phyloP scores from a whole-genome alignment of 2,113 vertebrate species.

The Oryctolagus cuniculus region DNA sequence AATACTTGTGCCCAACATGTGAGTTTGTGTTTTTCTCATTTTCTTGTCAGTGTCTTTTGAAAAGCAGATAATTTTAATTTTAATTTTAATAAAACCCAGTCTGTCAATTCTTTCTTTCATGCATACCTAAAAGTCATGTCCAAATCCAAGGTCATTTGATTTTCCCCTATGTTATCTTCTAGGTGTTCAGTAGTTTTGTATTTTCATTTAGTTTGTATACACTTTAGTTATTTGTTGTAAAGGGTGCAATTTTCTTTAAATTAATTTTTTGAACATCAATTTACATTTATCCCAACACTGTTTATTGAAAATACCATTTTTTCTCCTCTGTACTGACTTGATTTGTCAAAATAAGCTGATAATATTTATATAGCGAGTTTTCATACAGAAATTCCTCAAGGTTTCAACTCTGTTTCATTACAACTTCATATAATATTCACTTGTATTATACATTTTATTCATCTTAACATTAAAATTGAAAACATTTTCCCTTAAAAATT shows the following conservation, averaged over 20 bases:
- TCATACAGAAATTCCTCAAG: rapidly evolving
- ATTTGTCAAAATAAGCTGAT: background rate
- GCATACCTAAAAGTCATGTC: background rate
- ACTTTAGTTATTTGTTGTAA: background rate
- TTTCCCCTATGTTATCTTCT: background rate
- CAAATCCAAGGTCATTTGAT: background rate
- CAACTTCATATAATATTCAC: background rate
- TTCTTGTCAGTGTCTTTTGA: background rate
- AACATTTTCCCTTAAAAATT: background rate
- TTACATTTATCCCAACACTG: background rate
- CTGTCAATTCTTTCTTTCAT: background rate
- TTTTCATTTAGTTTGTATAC: background rate
- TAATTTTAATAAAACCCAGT: background rate
- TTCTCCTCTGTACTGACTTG: background rate
- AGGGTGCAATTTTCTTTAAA: background rate
- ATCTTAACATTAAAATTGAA: background rate
- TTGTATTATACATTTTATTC: rapidly evolving
- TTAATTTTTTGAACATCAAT: background rate
- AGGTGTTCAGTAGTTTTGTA: background rate
- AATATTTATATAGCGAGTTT: rapidly evolving
- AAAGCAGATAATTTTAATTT: background rate
- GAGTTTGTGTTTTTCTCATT: background rate
- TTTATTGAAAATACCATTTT: background rate
- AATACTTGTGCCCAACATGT: background rate
- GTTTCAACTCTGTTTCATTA: background rate